Evolutionary conservation across 2,888 invertebrate species (phyloP).

Genomic region (Dynastes maya): DNA sequence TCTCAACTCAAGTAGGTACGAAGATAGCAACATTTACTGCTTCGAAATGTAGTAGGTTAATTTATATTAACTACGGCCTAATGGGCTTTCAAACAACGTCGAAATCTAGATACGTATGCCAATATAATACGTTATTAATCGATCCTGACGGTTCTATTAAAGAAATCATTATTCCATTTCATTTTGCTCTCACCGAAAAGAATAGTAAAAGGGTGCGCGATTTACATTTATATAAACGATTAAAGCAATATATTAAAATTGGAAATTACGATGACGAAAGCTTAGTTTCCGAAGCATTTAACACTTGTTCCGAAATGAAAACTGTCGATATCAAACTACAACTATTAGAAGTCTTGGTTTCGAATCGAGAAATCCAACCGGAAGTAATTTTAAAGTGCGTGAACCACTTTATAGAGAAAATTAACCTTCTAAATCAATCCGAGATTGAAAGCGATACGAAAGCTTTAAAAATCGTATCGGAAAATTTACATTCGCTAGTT

Average conservation of each 20-base stretch:
- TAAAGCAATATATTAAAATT: constrained; percentile 79
- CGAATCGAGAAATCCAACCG: constrained; percentile 77
- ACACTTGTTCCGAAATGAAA: constrained; percentile 77
- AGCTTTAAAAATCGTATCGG: constrained; percentile 62
- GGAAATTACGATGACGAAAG: constrained; percentile 72
- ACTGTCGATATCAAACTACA: constrained; percentile 82
- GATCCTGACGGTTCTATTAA: constrained; percentile 89
- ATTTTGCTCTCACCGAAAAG: constrained; percentile 89
- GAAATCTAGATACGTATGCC: constrained; percentile 74
- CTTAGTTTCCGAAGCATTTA: constrained; percentile 72
- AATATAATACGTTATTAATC: constrained; percentile 84
- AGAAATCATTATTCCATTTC: constrained; percentile 91
- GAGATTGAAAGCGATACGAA: constrained; percentile 59
- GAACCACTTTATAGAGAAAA: constrained; percentile 68
- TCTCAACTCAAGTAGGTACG: constrained; percentile 88
- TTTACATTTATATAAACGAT: constrained; percentile 86
- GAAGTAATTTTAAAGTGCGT: constrained; percentile 75
- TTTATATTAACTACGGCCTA: constrained; percentile 87
- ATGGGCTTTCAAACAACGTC: constrained; percentile 79
- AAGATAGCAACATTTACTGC: constrained; percentile 94
- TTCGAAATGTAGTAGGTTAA: constrained; percentile 85
- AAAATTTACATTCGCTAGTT: constrained; percentile 63
- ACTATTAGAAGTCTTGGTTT: constrained; percentile 80
- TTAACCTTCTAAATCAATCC: constrained; percentile 63
- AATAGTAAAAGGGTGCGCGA: constrained; percentile 91